Percentiles rank a stretch among this genome's conserved stretches.
These are phyloP conservation scores for Otolemur garnettii DNA, from an alignment of 2,113 vertebrate genomes.

Conservation along the genomic window DNA sequence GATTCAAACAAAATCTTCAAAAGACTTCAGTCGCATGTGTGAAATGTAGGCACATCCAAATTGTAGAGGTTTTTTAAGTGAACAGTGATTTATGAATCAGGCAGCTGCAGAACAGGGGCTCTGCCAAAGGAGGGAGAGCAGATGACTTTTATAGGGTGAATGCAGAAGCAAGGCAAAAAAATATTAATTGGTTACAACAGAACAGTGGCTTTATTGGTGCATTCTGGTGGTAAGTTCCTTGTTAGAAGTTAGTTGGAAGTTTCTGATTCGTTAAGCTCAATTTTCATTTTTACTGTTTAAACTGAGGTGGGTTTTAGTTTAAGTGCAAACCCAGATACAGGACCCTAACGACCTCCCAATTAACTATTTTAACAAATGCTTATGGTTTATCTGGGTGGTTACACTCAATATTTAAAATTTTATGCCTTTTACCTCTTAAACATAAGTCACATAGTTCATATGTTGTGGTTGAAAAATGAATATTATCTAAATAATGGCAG, in stretches of 20 bases:
- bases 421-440: neutral
- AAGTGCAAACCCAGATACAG: neutral
- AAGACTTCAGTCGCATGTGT: neutral
- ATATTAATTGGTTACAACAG: neutral
- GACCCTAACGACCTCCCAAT: no score
- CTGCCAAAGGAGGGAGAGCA: neutral
- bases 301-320: neutral
- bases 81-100: neutral
- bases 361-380: neutral
- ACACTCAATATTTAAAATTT: neutral
- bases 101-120: neutral
- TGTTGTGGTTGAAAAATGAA: neutral
- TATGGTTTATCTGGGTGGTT: neutral
- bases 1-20: slow-evolving; percentile 21
- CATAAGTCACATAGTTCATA: neutral
- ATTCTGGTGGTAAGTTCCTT: neutral
- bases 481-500: neutral
- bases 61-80: neutral
- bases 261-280: neutral
- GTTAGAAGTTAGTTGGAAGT: neutral
- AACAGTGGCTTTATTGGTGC: neutral
- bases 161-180: neutral
- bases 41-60: neutral
- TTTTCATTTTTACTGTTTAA: neutral
- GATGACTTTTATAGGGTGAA: neutral